Base-by-base conservation (phyloP, 1,140 invertebrate genomes). In the Sarcophaga bullata region DNA sequence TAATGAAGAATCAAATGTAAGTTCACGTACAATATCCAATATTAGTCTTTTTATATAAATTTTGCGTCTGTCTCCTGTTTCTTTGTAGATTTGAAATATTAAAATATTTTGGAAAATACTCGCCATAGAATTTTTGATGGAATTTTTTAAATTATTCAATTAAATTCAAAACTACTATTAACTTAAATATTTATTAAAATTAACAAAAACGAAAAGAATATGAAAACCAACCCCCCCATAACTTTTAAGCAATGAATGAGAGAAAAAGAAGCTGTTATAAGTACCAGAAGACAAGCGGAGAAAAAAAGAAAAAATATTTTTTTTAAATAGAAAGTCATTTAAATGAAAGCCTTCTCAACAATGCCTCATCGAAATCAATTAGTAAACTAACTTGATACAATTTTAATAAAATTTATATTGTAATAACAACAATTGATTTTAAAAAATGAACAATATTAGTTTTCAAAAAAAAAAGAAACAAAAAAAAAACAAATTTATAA, bases 1-100 rank as follows among this genome's bases (percentile, higher is more conserved):
- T 72, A 86, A 84, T 80, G 86, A 88, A 58, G 88, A 89, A 86
- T 89, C 88, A 80, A 89, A 87, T 85, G 88, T 87, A 81, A 84
- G 86, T 80, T 82, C 19, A 47, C 58, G 6, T 73, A 37, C 47
- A 10, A 25, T 46, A 52, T 75, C 19, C 50, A 73, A 54, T n/a
- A 73, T 73, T 52, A 37, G 49, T 19, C 17, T 47, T 68, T 11
- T 10, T 15, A 73, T 50, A 11, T 75, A 19, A 8, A 68, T 68
- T 81, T 72, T n/a, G 49, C 9, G 25, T 17, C 49, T 8, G 8
- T 68, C n/a, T 11, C 54, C 58, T 75, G 58, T 13, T 15, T 62
- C 19, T 58, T 84, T 82, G 5, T 73, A 89, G 87, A 89, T 89
- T 87, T 89, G 86, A 89, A 84, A 58, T 25, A 72, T 80, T 84